Base-by-base conservation (phyloP, 2,797 vertebrate genomes). In the Ctenochaetus hawaiiensis region DNA sequence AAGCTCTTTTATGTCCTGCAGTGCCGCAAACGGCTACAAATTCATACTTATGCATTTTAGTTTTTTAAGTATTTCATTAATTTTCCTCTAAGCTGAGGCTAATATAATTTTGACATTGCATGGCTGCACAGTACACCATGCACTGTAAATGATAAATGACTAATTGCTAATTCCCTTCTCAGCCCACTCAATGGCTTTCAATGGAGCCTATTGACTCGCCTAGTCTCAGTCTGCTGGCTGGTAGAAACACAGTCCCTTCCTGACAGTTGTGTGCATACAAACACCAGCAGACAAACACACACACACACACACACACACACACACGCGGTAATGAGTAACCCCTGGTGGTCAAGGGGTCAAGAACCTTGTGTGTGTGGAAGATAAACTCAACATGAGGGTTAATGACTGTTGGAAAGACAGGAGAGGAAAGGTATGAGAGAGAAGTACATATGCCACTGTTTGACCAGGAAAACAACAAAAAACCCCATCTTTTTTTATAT, bases 321-420 rank as follows among this genome's bases (percentile, higher is more conserved):
- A 65, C 17, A 8, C 44, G 68, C 13, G 56, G 77, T 92, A 94
- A 93, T 94, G 88, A 90, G 80, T 93, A 92, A 94, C 88, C 85
- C 75, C 63, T 63, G 41, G 60, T 77, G 89, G 87, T 86, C 78
- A 91, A 71, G 49, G 70, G 90, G 90, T 91, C 87, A 91, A 85
- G 86, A 90, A 83, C 87, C 85, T 70, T 86, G 85, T 89, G 85
- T 83, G 77, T 90, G 78, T 78, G 70, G 52, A 82, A 91, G 89
- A 91, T 89, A 90, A 90, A 90, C 86, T 82, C 74, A 83, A 78
- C 84, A 84, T 71, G 70, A 80, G 75, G 84, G 90, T 92, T 93
- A 92, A 93, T 92, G 87, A 92, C 85, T 90, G 67, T 18, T 70
- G 64, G 85, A 80, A 16, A 76, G 75, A 81, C 71, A 52, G 53